phyloP scores from a whole-genome alignment of 2,113 vertebrate species.

The Pterocles gutturalis region DNA sequence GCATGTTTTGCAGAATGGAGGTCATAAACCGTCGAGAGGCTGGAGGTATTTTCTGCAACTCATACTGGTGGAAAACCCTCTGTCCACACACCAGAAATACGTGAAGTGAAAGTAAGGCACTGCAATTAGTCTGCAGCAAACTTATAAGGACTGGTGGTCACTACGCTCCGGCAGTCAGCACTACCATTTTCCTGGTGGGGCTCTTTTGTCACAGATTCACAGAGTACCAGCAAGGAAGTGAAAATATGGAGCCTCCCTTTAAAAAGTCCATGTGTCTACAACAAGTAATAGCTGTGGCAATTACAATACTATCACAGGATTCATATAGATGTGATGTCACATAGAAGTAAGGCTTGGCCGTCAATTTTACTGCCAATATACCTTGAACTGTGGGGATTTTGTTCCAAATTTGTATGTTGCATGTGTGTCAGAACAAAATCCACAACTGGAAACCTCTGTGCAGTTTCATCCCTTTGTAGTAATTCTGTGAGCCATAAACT shows the following conservation, averaged over 20 bases:
- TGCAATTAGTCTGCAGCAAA: neutral
- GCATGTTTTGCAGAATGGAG: neutral
- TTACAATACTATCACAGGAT: constrained; percentile 70
- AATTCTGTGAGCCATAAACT: constrained; percentile 39
- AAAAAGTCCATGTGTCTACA: constrained; percentile 32
- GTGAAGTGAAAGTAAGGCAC: neutral
- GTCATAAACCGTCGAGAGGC: neutral
- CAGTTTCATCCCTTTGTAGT: constrained; percentile 25
- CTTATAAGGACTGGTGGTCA: neutral
- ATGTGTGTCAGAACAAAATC: constrained; percentile 56
- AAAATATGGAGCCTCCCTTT: neutral
- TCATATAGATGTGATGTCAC: constrained; percentile 71
- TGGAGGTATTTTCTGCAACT: neutral
- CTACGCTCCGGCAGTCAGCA: neutral
- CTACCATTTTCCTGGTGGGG: neutral
- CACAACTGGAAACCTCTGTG: constrained; percentile 9
- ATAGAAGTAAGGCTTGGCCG: constrained; percentile 62
- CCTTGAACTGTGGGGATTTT: constrained; percentile 66
- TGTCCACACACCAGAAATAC: neutral
- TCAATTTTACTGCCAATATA: constrained; percentile 71
- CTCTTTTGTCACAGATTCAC: constrained; percentile 21
- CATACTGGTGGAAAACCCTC: neutral
- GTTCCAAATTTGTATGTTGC: constrained; percentile 66
- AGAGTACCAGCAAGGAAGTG: neutral
- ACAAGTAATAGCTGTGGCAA: constrained; percentile 73